Percentiles rank a stretch among this genome's conserved stretches.
Evolutionary conservation across 2,797 vertebrate genomes (phyloP).

Genomic region (Geotrypetes seraphini): DNA sequence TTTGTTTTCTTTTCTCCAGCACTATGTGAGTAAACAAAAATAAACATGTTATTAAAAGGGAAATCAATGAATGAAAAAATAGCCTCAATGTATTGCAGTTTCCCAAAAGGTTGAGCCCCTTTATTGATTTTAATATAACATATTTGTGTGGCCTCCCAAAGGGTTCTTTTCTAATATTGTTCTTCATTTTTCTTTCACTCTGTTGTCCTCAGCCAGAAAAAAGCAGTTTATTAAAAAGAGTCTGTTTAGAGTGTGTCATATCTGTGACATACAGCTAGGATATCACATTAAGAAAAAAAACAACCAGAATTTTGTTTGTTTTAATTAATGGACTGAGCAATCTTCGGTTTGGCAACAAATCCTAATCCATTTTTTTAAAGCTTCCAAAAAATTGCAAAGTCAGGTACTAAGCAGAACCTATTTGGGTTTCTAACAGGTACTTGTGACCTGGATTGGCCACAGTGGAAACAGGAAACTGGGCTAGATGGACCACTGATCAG

Average conservation of each 20-base stretch:
- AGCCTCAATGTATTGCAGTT: slow-evolving; percentile 47
- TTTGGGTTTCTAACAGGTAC: too few species aligned
- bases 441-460: too few species aligned
- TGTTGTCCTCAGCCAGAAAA: slow-evolving; percentile 17
- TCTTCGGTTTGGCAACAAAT: too few species aligned
- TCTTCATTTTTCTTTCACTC: slow-evolving; percentile 48
- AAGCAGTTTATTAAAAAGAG: slow-evolving; percentile 4
- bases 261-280: slow-evolving; percentile 9
- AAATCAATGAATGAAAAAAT: slow-evolving; percentile 47
- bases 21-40: slow-evolving; percentile 45
- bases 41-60: slow-evolving; percentile 58
- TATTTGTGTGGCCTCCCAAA: slow-evolving; percentile 46
- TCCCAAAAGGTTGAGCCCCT: slow-evolving; percentile 49
- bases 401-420: too few species aligned
- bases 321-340: too few species aligned
- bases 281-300: slow-evolving; percentile 6
- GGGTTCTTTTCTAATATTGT: slow-evolving; percentile 45
- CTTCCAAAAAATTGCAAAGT: too few species aligned
- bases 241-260: slow-evolving; percentile 17
- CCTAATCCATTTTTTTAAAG: too few species aligned
- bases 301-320: too few species aligned
- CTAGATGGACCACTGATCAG: too few species aligned
- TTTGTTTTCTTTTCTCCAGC: slow-evolving; percentile 30
- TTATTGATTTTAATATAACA: slow-evolving; percentile 54
- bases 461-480: too few species aligned